Percentiles rank a stretch among this genome's conserved stretches.
Conservation (phyloP, 2,113 vertebrate genomes). For the Aegypius monachus region DNA sequence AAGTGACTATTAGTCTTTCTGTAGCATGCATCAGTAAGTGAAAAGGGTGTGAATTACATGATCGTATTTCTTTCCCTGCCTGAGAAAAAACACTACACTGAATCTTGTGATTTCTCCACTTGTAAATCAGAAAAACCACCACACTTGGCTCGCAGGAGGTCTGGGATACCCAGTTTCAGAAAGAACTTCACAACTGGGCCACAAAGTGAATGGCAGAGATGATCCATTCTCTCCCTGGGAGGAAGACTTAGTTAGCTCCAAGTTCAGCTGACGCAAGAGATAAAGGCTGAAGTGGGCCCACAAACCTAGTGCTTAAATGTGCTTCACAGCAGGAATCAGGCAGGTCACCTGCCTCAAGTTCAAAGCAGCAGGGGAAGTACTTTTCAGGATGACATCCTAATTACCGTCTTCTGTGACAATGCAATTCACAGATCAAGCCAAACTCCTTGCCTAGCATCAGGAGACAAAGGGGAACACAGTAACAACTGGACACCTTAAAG, state of each 20-base stretch:
- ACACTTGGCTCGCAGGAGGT: not conserved
- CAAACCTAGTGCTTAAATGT: not conserved
- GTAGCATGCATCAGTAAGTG: not conserved
- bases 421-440: not conserved
- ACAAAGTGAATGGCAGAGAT: not conserved
- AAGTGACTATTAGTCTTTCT: not conserved
- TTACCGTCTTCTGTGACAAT: not conserved
- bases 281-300: not conserved
- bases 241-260: not conserved
- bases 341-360: not conserved
- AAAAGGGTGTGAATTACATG: not conserved
- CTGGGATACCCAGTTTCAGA: not conserved
- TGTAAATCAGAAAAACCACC: not conserved
- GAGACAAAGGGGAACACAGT: not conserved
- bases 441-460: rapidly evolving
- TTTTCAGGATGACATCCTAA: not conserved
- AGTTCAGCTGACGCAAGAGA: not conserved
- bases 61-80: not conserved
- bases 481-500: not conserved
- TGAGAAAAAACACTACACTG: not conserved
- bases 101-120: not conserved
- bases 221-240: not conserved
- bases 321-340: not conserved
- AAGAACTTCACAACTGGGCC: not conserved
- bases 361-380: not conserved